Evolutionary conservation across 2,113 vertebrate species (phyloP).

Genomic region (Salminus brasiliensis): DNA sequence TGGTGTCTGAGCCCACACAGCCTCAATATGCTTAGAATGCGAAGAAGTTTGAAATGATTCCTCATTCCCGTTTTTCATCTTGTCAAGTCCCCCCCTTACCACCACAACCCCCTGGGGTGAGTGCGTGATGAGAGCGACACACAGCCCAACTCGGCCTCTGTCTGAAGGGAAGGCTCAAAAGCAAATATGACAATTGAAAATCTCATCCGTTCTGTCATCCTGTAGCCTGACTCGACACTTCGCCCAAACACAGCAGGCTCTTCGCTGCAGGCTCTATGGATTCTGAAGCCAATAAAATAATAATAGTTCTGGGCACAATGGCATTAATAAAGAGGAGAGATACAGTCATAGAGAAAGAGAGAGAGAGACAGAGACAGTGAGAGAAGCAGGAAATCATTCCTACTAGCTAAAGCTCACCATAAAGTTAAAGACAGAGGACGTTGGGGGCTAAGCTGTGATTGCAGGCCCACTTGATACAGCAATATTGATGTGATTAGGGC

Average conservation of each 20-base stretch:
- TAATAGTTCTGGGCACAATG: constrained; percentile 13
- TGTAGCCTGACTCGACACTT: neutral
- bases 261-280: constrained; percentile 13
- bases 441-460: constrained; percentile 39
- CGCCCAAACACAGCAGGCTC: constrained; percentile 20
- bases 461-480: constrained; percentile 13
- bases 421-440: neutral
- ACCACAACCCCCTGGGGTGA: neutral
- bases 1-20: neutral
- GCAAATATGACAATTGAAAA: constrained; percentile 35
- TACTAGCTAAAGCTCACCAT: neutral
- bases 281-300: constrained; percentile 29
- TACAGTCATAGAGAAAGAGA: neutral
- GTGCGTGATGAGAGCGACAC: constrained; percentile 21
- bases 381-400: neutral
- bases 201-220: constrained; percentile 36
- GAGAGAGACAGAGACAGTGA: constrained; percentile 5
- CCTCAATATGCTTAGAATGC: neutral
- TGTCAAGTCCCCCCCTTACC: too few species aligned
- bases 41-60: constrained; percentile 9
- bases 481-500: constrained; percentile 38
- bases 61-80: neutral
- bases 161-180: constrained; percentile 32
- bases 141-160: neutral
- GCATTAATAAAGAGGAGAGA: constrained; percentile 16